Base-by-base conservation (phyloP, 2,888 invertebrate genomes). In the Lobophora halterata region DNA sequence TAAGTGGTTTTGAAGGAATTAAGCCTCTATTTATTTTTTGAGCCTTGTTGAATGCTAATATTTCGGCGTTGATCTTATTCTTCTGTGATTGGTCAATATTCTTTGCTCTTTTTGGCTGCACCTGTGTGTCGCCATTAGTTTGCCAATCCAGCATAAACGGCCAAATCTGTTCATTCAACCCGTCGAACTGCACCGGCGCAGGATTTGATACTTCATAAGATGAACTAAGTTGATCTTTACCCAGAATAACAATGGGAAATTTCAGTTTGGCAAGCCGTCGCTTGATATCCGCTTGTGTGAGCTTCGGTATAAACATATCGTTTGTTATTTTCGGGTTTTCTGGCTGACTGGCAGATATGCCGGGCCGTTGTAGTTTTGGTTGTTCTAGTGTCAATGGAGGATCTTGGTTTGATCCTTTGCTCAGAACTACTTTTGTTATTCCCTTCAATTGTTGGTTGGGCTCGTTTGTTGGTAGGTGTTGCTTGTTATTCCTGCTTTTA, bases 81-180 rank as follows among this genome's bases (percentile, higher is more conserved):
- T 18, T 40, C 16, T 18, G 24, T 28, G 25, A 21, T 13, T 5
- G 25, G 4, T 37, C 33, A 10, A 14, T 17, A n/a, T 17, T 17
- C 8, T 36, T 36, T 2, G 12, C 20, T 33, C 26, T 33, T 0
- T 30, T 10, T 13, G 14, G 32, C 19, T 20, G 11, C 5, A 21
- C 24, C 28, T 2, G 31, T 13, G 21, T 26, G 24, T 5, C 3
- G 8, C 11, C 27, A 16, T 41, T 25, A 24, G 41, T 39, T 36
- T 42, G 44, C 83, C 85, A 83, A 10, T 65, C 58, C 8, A 52
- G 20, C 85, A 85, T 85, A 55, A 72, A 85, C 9, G 82, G 85
- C 83, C 83, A 83, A 31, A 80, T 65, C 8, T 72, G 67, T 40
- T 73, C 48, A 26, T 76, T 62, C 49, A 81, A 58, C 1, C 78